These are phyloP conservation scores for Rachycentron canadum DNA, from an alignment of 2,797 vertebrate genomes.

Conservation along the genomic window DNA sequence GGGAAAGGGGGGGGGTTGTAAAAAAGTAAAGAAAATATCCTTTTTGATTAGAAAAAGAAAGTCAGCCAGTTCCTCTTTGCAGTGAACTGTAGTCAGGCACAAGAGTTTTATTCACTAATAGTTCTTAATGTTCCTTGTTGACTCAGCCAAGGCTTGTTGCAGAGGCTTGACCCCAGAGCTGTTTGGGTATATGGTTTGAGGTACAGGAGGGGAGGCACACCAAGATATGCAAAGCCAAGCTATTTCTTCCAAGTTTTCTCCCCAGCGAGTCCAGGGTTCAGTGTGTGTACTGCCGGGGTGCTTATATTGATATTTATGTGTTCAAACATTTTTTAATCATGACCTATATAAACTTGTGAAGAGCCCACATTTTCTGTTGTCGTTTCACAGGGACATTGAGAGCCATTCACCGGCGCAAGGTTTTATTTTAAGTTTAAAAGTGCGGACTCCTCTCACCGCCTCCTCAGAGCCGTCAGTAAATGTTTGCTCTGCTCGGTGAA, in stretches of 20 bases:
- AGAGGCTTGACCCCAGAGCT: slow-evolving; percentile 83
- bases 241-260: slow-evolving; percentile 71
- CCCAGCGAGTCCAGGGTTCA: slow-evolving; percentile 49
- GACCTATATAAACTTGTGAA: slow-evolving; percentile 76
- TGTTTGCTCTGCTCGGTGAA: slow-evolving; percentile 72
- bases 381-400: slow-evolving; percentile 71
- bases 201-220: slow-evolving; percentile 73
- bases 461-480: slow-evolving; percentile 72
- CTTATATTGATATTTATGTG: slow-evolving; percentile 80
- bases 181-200: slow-evolving; percentile 84
- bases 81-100: slow-evolving; percentile 72
- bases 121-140: slow-evolving; percentile 85
- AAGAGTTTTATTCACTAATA: slow-evolving; percentile 88
- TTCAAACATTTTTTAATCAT: slow-evolving; percentile 80
- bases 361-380: slow-evolving; percentile 79
- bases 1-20: neutral
- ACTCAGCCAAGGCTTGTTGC: slow-evolving; percentile 80
- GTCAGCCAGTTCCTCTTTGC: slow-evolving; percentile 73
- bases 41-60: slow-evolving; percentile 78
- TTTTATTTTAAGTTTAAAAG: slow-evolving; percentile 72
- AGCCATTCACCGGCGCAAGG: slow-evolving; percentile 65
- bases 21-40: slow-evolving; percentile 72
- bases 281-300: slow-evolving; percentile 39
- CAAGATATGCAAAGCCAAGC: slow-evolving; percentile 76
- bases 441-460: slow-evolving; percentile 54